Evolutionary conservation across 2,113 vertebrate genomes (phyloP).

Genomic region (Clinocottus analis): DNA sequence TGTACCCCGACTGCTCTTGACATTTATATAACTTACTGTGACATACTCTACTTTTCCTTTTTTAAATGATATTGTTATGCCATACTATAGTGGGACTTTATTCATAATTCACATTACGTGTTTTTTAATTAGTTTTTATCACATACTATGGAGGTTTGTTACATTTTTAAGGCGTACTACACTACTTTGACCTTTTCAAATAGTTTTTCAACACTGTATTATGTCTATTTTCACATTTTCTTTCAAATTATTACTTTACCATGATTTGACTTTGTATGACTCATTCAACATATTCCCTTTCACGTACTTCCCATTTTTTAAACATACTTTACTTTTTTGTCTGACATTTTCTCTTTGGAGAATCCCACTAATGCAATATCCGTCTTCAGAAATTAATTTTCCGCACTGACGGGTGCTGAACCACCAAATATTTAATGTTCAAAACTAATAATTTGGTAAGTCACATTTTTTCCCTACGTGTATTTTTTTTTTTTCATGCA

Average conservation of each 20-base stretch:
- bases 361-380: neutral
- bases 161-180: too few relatives aligned
- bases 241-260: too few relatives aligned
- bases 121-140: neutral
- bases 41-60: neutral
- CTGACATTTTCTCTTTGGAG: neutral
- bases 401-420: neutral
- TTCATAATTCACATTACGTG: too few relatives aligned
- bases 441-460: neutral
- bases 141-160: neutral
- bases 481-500: constrained; percentile 31
- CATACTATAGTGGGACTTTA: neutral
- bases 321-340: neutral
- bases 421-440: neutral
- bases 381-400: neutral
- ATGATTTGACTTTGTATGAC: too few relatives aligned
- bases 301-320: neutral
- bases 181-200: too few relatives aligned
- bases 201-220: neutral
- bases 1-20: neutral
- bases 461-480: neutral
- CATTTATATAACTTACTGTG: neutral
- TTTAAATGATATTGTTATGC: neutral
- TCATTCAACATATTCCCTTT: neutral
- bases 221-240: too few relatives aligned